A percentile compares a stretch with the other conserved stretches of the same genome.
Conservation (phyloP, 2,888 invertebrate genomes). For the Caenorhabditis doughertyi region DNA sequence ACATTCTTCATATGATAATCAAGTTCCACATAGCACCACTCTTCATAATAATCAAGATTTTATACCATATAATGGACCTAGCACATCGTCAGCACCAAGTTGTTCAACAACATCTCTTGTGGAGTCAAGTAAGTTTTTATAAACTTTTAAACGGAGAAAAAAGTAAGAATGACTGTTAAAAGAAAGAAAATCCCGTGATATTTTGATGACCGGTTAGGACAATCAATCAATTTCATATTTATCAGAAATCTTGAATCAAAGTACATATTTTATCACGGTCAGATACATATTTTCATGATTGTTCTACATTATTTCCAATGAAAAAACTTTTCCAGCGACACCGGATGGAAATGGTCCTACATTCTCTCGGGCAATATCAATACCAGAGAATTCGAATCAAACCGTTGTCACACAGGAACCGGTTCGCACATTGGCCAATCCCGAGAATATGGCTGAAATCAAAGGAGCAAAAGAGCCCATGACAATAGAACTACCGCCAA, state of each 20-base stretch:
- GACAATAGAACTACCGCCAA: constrained; percentile 11
- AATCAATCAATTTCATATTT: too few relatives aligned
- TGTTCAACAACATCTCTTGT: too few relatives aligned
- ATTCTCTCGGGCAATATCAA: neutral
- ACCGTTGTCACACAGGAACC: neutral
- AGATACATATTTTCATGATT: too few relatives aligned
- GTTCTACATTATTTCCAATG: too few relatives aligned
- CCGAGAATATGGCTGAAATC: neutral
- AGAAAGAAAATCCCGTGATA: too few relatives aligned
- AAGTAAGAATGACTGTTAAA: too few relatives aligned
- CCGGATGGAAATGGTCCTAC: too few relatives aligned
- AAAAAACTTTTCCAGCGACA: too few relatives aligned
- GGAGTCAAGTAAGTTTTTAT: neutral
- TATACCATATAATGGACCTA: neutral
- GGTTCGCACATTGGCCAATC: neutral
- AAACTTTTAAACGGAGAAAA: neutral
- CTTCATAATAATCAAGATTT: neutral
- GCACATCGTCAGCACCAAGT: neutral
- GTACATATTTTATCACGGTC: too few relatives aligned
- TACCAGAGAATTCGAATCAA: neutral
- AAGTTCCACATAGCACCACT: neutral
- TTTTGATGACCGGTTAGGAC: too few relatives aligned
- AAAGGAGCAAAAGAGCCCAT: neutral
- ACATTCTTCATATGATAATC: neutral
- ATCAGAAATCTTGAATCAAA: too few relatives aligned